Conservation (phyloP, 2,888 invertebrate species). For the Hymenopus coronatus region DNA sequence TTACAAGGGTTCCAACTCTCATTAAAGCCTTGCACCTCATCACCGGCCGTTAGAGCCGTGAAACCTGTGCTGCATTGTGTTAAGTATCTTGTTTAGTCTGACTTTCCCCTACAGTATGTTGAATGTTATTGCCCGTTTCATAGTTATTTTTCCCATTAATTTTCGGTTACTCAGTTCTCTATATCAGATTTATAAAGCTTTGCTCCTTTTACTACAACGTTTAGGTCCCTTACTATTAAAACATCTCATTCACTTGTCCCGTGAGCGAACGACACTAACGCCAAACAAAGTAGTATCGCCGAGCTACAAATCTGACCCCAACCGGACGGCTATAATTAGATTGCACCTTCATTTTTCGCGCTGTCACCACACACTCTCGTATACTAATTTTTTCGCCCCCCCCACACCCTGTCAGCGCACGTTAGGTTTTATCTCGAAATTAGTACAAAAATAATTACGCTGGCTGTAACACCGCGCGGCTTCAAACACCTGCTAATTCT, state of each 20-base stretch:
- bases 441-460: slow-evolving; percentile 31
- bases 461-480: slow-evolving; percentile 19
- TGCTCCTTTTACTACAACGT: too few species aligned
- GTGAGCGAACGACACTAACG: not conserved
- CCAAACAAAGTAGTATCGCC: not conserved
- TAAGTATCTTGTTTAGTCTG: too few species aligned
- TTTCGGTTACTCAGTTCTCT: too few species aligned
- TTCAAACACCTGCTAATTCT: slow-evolving; percentile 30
- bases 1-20: too few species aligned
- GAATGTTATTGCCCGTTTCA: too few species aligned
- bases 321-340: slow-evolving; percentile 16
- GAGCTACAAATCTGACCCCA: slow-evolving; percentile 20
- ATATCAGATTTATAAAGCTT: too few species aligned
- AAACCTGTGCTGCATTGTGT: too few species aligned
- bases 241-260: not conserved
- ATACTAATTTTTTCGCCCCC: slow-evolving; percentile 13
- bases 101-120: too few species aligned
- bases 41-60: too few species aligned
- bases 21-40: too few species aligned
- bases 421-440: slow-evolving; percentile 19
- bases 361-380: not conserved
- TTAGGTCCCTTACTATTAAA: too few species aligned
- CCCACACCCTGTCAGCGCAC: slow-evolving; percentile 15
- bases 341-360: not conserved
- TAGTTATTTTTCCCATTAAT: too few species aligned